A percentile compares a stretch with the other conserved stretches of the same genome.
Evolutionary conservation across 2,888 invertebrate genomes (phyloP).

Genomic region (Dioctria linearis): DNA sequence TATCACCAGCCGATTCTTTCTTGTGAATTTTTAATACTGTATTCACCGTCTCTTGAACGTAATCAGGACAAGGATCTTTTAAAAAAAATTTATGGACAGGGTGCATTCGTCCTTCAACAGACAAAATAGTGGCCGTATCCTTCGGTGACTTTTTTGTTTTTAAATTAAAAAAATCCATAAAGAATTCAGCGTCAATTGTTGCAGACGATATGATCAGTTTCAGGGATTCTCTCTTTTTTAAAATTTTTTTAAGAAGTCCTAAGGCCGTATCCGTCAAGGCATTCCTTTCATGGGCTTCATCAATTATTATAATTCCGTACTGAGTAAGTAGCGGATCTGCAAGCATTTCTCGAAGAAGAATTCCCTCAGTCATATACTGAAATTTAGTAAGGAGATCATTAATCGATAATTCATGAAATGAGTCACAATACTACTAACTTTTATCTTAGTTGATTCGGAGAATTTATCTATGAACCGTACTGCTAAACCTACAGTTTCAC

Average conservation of each 20-base stretch:
- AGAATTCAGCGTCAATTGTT: conserved; percentile 92
- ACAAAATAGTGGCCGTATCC: conserved; percentile 85
- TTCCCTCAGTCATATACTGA: conserved; percentile 97
- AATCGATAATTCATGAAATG: neutral
- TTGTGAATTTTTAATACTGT: conserved; percentile 91
- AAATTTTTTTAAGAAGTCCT: conserved; percentile 93
- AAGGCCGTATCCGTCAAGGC: conserved; percentile 94
- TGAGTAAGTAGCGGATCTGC: conserved; percentile 91
- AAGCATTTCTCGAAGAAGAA: conserved; percentile 94
- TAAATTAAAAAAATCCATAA: conserved; percentile 83
- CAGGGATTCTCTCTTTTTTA: conserved; percentile 85
- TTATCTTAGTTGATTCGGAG: conserved; percentile 78
- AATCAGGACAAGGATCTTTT: conserved; percentile 90
- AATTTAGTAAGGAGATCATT: conserved; percentile 53
- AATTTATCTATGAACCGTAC: conserved; percentile 84
- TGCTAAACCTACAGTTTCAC: conserved; percentile 86
- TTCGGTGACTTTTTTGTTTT: conserved; percentile 71
- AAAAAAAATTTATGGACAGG: conserved; percentile 90
- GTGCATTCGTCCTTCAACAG: conserved; percentile 90
- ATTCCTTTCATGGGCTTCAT: conserved; percentile 96
- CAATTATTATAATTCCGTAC: conserved; percentile 90
- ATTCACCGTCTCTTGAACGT: conserved; percentile 89
- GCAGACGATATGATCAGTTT: conserved; percentile 94
- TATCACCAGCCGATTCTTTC: conserved; percentile 86
- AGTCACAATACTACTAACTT: conserved; percentile 72